Base-by-base conservation (phyloP, 2,888 invertebrate genomes). In the Crioceris asparagi region DNA sequence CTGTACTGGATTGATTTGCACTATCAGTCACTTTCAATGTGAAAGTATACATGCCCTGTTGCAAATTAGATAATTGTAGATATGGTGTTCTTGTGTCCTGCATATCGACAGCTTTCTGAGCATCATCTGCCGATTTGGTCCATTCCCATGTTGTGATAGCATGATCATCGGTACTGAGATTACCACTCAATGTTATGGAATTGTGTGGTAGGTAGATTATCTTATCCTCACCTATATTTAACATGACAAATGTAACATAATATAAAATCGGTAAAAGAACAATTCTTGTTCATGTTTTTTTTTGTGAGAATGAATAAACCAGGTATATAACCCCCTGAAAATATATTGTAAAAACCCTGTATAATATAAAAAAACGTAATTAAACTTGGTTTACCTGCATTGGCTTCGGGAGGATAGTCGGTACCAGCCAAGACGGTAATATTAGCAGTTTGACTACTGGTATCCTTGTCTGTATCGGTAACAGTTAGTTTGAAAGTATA, bases 401-500 rank as follows among this genome's bases (percentile, higher is more conserved):
- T 92, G 0, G 93, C 93, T 60, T 87, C 88, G 1, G 94, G 94
- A 0, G 92, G 92, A 66, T 94, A 94, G 61, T 96, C 94, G 0
- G 79, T 87, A 49, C 85, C 84, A 68, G 91, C 88, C 12, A 91
- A 66, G 10, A 93, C 91, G 3, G 84, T 87, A 35, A 94, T 83
- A 59, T 85, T 88, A 4, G 93, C 92, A 4, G 78, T 79, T 0
- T 88, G 84, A 0, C 79, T 85, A 60, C 88, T 91, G 38, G 79
- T 83, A 0, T 79, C 82, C 50, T 87, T 85, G 60, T 93, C 87
- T 0, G 87, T 83, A 60, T 94, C 94, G 44, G 86, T 88, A 0
- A 94, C 88, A 0, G 91, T 93, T 42, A 94, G 67, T 61, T 83
- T 85, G 59, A 90, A 88, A 0, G 84, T 86, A 54, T 90, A 91